phyloP scores from a whole-genome alignment of 2,888 invertebrate species.

The Phaonia tiefii region DNA sequence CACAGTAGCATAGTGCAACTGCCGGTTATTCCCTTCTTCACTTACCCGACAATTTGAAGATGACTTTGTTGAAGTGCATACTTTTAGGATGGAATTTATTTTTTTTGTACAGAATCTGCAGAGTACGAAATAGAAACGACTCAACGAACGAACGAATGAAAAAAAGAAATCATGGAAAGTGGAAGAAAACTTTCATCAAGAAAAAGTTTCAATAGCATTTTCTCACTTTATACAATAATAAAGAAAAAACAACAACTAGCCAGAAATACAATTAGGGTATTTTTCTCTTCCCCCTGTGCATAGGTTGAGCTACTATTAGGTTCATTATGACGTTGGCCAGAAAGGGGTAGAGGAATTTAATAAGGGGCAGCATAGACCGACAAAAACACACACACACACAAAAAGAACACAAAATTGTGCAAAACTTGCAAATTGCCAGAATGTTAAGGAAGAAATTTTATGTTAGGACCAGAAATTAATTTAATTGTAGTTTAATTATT shows the following conservation, averaged over 20 bases:
- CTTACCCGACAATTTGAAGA: conserved; percentile 22
- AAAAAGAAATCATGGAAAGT: background rate
- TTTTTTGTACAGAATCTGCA: background rate
- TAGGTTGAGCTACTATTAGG: conserved; percentile 8
- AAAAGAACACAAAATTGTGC: conserved; percentile 18
- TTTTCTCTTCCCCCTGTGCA: conserved; percentile 23
- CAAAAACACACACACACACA: background rate
- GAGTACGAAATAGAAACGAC: background rate
- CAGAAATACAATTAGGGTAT: conserved; percentile 48
- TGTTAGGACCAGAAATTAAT: background rate
- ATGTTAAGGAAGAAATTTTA: background rate
- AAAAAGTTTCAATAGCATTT: conserved; percentile 59
- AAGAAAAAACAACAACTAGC: background rate
- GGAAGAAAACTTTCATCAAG: conserved; percentile 45
- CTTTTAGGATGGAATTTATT: conserved; percentile 54
- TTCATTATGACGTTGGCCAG: background rate
- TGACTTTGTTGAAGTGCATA: conserved; percentile 58
- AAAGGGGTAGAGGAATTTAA: conserved; percentile 39
- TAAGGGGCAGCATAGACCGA: conserved; percentile 18
- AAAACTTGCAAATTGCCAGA: background rate
- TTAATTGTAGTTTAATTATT: conserved; percentile 16
- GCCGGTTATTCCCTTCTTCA: background rate
- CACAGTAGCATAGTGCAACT: conserved; percentile 8
- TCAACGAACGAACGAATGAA: background rate
- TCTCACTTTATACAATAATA: conserved; percentile 52